phyloP scores from a whole-genome alignment of 1,140 invertebrate genomes.

The Teleopsis dalmanni region DNA sequence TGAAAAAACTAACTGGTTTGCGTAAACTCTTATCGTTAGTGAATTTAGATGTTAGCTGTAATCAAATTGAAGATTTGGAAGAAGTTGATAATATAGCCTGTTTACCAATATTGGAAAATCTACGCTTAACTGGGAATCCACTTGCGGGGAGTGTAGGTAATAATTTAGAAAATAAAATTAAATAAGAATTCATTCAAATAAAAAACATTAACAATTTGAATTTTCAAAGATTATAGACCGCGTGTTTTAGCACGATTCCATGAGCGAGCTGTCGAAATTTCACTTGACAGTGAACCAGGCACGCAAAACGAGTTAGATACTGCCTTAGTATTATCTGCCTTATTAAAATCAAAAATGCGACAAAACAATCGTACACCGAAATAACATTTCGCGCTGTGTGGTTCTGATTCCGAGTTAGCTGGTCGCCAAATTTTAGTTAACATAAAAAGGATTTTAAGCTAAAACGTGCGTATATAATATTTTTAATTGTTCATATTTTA shows the following conservation, averaged over 20 bases:
- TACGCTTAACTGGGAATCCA: conserved; percentile 81
- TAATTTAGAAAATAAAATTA: conserved; percentile 4
- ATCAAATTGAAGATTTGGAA: conserved; percentile 69
- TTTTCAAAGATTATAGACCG: conserved; percentile 71
- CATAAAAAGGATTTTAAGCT: not conserved
- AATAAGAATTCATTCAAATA: not conserved
- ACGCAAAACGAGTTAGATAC: conserved; percentile 85
- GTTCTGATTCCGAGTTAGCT: not conserved
- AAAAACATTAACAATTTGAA: not conserved
- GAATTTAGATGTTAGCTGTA: conserved; percentile 78
- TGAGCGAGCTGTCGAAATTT: conserved; percentile 65
- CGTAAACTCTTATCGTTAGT: conserved; percentile 78
- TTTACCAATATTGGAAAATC: conserved; percentile 77
- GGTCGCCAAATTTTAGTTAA: not conserved
- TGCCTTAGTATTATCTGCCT: conserved; percentile 77
- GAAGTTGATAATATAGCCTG: conserved; percentile 72
- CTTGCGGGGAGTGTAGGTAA: conserved; percentile 56
- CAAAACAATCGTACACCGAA: not conserved
- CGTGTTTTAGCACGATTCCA: conserved; percentile 80
- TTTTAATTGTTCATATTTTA: not conserved
- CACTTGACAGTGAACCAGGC: conserved; percentile 78
- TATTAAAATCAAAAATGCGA: conserved; percentile 51
- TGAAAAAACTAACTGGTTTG: conserved; percentile 68
- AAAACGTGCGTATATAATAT: not conserved
- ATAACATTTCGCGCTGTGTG: not conserved